A percentile compares a stretch with the other conserved stretches of the same genome.
Evolutionary conservation across 2,888 invertebrate genomes (phyloP).

Genomic region (Ochropacha duplaris): DNA sequence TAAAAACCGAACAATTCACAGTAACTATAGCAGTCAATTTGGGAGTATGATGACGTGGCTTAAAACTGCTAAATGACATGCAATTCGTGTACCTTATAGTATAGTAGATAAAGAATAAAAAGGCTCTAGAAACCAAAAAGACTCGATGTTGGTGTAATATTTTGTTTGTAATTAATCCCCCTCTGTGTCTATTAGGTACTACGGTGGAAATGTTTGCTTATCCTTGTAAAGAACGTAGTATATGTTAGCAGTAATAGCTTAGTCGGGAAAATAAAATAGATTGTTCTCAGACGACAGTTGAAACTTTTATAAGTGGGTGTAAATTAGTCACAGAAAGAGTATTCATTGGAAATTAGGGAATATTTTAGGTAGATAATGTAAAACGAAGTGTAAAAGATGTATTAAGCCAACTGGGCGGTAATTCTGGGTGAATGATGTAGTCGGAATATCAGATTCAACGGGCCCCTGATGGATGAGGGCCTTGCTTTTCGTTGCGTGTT

Average conservation of each 20-base stretch:
- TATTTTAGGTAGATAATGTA: constrained; percentile 28
- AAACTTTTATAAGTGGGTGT: constrained; percentile 10
- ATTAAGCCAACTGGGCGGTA: constrained; percentile 25
- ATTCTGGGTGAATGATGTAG: constrained; percentile 35
- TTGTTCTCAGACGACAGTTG: neutral
- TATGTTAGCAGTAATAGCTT: no score
- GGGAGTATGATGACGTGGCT: neutral
- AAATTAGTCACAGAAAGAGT: constrained; percentile 28
- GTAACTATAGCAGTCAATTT: neutral
- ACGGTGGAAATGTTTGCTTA: neutral
- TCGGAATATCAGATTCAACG: constrained; percentile 30
- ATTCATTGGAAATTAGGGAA: constrained; percentile 31
- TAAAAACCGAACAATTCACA: neutral
- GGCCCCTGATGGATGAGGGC: constrained; percentile 26
- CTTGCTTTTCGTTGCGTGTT: constrained; percentile 17
- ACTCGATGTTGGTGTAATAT: neutral
- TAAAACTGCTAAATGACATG: neutral
- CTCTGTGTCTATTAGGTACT: no score
- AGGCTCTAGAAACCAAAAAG: neutral
- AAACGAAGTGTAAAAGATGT: constrained; percentile 18
- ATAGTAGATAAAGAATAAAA: neutral
- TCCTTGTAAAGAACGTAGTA: no score
- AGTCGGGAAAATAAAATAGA: constrained; percentile 10
- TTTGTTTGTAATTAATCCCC: no score
- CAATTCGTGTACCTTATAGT: neutral